phyloP scores from a whole-genome alignment of 2,797 vertebrate species.

The Sebastes matsubarae region DNA sequence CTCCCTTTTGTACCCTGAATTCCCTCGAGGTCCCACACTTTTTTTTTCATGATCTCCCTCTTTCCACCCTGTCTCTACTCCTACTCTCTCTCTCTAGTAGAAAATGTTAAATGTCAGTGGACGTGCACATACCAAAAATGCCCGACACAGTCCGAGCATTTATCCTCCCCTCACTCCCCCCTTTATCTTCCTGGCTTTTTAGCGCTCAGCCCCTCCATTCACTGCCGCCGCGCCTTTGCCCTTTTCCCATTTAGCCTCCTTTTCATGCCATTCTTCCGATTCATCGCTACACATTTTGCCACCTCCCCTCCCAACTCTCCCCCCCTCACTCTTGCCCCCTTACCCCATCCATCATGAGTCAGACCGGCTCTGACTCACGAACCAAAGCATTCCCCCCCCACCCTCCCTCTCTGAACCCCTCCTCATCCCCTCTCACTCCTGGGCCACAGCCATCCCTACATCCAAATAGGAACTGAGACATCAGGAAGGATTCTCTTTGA shows the following conservation, averaged over 20 bases:
- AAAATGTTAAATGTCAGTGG: constrained; percentile 60
- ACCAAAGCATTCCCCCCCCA: constrained; percentile 31
- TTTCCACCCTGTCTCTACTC: not conserved
- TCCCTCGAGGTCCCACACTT: constrained; percentile 43
- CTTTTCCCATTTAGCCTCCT: constrained; percentile 50
- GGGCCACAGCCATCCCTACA: not conserved
- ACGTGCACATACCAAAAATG: constrained; percentile 63
- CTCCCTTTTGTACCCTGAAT: constrained; percentile 52
- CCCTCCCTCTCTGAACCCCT: not conserved
- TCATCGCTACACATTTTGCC: constrained; percentile 63
- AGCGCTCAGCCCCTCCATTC: constrained; percentile 39
- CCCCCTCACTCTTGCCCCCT: constrained; percentile 50
- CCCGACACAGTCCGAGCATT: constrained; percentile 47
- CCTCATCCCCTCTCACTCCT: constrained; percentile 7
- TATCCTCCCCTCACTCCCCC: constrained; percentile 46
- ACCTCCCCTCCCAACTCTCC: constrained; percentile 58
- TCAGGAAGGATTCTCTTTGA: constrained; percentile 14
- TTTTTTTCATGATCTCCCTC: constrained; percentile 18
- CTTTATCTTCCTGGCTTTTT: constrained; percentile 57
- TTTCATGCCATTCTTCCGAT: constrained; percentile 75
- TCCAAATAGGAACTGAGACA: constrained; percentile 47
- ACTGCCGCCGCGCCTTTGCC: constrained; percentile 50
- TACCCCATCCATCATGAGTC: constrained; percentile 74
- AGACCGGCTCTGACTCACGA: constrained; percentile 64
- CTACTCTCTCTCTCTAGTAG: not conserved